These are phyloP conservation scores for Ostrea edulis DNA, from an alignment of 1,140 invertebrate genomes.

Conservation along the genomic window DNA sequence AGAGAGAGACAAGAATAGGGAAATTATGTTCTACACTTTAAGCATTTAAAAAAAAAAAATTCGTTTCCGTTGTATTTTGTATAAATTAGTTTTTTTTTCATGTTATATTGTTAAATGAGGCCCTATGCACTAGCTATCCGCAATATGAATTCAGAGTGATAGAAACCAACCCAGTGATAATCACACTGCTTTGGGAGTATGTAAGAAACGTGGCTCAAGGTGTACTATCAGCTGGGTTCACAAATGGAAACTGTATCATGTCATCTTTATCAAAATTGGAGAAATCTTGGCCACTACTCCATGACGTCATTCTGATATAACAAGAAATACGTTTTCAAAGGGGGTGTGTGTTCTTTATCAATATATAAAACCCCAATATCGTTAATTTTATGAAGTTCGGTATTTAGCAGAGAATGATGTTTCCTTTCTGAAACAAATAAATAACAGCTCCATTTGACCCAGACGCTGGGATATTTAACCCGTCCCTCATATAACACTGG, in stretches of 20 bases:
- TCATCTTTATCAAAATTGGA: slow-evolving; percentile 28
- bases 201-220: background rate
- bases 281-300: background rate
- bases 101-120: background rate
- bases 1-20: no score
- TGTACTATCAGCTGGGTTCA: background rate
- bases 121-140: background rate
- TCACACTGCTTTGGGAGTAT: background rate
- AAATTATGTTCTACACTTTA: background rate
- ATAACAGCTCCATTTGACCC: slow-evolving; percentile 28
- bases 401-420: background rate
- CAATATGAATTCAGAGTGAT: background rate
- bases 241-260: slow-evolving; percentile 14
- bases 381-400: background rate
- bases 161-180: background rate
- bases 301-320: slow-evolving; percentile 34
- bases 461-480: slow-evolving; percentile 12
- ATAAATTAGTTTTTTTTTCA: background rate
- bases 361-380: background rate
- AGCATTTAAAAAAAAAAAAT: background rate
- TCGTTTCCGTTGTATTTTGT: background rate
- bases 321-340: background rate
- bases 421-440: slow-evolving; percentile 22
- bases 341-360: slow-evolving; percentile 12
- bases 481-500: slow-evolving; percentile 8